Conservation (phyloP, 2,113 vertebrate genomes). For the Plectropomus leopardus region DNA sequence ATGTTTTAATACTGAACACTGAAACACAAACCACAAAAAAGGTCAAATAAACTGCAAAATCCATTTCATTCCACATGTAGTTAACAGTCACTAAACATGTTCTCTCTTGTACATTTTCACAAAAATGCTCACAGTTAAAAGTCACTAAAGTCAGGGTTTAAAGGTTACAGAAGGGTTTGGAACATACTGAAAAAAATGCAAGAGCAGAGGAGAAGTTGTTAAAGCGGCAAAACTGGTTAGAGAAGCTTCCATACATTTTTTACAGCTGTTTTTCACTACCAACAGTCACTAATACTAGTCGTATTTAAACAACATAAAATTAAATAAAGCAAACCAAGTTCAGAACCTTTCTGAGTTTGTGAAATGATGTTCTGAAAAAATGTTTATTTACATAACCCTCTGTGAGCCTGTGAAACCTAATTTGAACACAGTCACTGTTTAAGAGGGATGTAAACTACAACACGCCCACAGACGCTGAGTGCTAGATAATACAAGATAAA, state of each 20-base stretch:
- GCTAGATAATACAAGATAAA: conserved; percentile 6
- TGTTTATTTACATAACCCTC: neutral
- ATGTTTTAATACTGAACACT: neutral
- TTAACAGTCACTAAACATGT: neutral
- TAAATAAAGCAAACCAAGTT: neutral
- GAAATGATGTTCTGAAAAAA: neutral
- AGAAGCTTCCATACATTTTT: neutral
- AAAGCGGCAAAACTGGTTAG: neutral
- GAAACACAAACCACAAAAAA: neutral
- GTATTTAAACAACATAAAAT: neutral
- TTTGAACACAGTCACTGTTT: neutral
- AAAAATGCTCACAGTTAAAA: neutral
- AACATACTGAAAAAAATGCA: neutral
- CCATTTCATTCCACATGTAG: neutral
- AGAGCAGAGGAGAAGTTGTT: neutral
- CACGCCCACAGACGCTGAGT: neutral
- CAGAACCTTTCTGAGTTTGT: neutral
- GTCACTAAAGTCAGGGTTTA: conserved; percentile 1
- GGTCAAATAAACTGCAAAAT: neutral
- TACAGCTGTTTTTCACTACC: neutral
- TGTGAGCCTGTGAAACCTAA: neutral
- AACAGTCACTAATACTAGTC: neutral
- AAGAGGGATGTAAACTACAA: neutral
- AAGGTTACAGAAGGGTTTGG: neutral
- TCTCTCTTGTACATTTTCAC: neutral